A percentile compares a stretch with the other conserved stretches of the same genome.
Evolutionary conservation across 1,140 invertebrate species (phyloP).

Genomic region (Anthonomus grandis): DNA sequence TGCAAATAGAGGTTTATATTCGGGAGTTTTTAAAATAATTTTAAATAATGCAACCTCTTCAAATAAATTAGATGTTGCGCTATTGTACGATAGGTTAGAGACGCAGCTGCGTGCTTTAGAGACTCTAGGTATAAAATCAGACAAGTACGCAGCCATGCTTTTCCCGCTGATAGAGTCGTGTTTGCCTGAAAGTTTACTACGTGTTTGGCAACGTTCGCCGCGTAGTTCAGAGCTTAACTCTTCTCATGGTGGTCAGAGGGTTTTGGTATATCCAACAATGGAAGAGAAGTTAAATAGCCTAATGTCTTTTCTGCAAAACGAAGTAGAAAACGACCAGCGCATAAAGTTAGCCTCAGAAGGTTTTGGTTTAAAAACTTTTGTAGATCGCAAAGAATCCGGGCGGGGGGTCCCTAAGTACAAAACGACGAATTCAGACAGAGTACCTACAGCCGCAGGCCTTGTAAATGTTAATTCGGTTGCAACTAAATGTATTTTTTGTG

Average conservation of each 20-base stretch:
- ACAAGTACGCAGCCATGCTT: conserved; percentile 41
- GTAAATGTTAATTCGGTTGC: too few relatives aligned
- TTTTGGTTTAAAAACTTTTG: too few relatives aligned
- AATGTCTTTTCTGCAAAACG: background rate
- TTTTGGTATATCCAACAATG: too few relatives aligned
- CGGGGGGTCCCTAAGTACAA: too few relatives aligned
- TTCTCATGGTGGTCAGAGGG: too few relatives aligned
- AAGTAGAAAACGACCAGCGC: background rate
- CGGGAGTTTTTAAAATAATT: background rate
- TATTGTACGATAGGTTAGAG: conserved; percentile 28
- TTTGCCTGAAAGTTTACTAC: conserved; percentile 37
- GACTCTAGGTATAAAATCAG: conserved; percentile 40
- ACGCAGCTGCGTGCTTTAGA: conserved; percentile 41
- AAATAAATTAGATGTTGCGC: conserved; percentile 13
- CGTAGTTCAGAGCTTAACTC: background rate
- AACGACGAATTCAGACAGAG: too few relatives aligned
- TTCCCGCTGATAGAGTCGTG: conserved; percentile 45
- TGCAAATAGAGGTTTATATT: conserved; percentile 5
- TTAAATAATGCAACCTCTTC: background rate
- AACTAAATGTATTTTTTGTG: conserved; percentile 5
- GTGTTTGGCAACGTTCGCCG: conserved; percentile 32
- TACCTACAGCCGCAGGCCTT: too few relatives aligned
- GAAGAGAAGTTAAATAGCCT: background rate
- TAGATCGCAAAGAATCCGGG: too few relatives aligned
- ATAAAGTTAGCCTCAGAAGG: too few relatives aligned